A percentile compares a stretch with the other conserved stretches of the same genome.
Conservation (phyloP, 2,888 invertebrate genomes). For the Tuta absoluta region DNA sequence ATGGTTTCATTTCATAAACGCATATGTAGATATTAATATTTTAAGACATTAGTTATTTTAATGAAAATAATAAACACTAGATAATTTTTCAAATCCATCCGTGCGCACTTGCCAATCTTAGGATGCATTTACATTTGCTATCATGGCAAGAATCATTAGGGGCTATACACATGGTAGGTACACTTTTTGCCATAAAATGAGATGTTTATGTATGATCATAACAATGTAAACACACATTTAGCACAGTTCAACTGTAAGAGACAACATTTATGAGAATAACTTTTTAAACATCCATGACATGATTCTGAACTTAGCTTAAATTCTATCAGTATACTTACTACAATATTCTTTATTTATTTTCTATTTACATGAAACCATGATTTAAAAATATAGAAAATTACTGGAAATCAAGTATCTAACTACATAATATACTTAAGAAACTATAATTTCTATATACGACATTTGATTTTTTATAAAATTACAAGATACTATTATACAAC, state of each 20-base stretch:
- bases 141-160: background rate
- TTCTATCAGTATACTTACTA: background rate
- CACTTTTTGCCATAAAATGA: background rate
- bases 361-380: constrained; percentile 2
- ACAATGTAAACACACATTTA: constrained; percentile 15
- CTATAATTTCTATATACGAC: constrained; percentile 7
- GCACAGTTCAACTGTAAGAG: background rate
- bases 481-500: background rate
- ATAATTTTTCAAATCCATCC: constrained; percentile 65
- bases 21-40: background rate
- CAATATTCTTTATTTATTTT: constrained; percentile 12
- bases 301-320: background rate
- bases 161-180: background rate
- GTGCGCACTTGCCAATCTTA: constrained; percentile 49
- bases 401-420: background rate
- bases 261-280: background rate
- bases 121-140: constrained; percentile 12
- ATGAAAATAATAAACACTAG: constrained; percentile 51
- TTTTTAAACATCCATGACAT: constrained; percentile 7
- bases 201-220: background rate
- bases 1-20: constrained; percentile 22
- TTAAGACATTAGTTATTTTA: background rate
- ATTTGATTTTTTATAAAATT: background rate
- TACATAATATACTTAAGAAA: background rate
- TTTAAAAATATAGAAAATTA: constrained; percentile 13